phyloP scores from a whole-genome alignment of 2,113 vertebrate genomes.

The Nibea coibor region DNA sequence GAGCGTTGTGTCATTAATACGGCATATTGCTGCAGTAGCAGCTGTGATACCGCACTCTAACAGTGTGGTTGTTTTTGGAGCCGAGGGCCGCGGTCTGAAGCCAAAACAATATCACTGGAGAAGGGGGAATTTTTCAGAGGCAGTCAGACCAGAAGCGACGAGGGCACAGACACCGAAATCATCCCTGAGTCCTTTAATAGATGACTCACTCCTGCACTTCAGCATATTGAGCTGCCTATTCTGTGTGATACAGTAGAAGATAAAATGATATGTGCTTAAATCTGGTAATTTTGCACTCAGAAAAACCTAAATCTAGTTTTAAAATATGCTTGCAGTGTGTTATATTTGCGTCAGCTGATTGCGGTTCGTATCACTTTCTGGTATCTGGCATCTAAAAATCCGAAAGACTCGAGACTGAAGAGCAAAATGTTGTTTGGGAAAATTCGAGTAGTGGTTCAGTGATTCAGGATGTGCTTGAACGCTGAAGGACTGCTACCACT shows the following conservation, averaged over 20 bases:
- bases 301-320: neutral
- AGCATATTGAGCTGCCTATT: neutral
- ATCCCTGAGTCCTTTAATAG: constrained; percentile 20
- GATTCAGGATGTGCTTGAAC: constrained; percentile 36
- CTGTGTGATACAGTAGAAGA: neutral
- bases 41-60: constrained; percentile 2
- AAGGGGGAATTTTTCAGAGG: constrained; percentile 3
- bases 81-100: neutral
- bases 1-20: constrained; percentile 6
- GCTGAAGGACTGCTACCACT: constrained; percentile 1
- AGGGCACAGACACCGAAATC: constrained; percentile 31
- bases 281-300: neutral
- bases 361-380: constrained; percentile 1
- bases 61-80: constrained; percentile 15
- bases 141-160: constrained; percentile 9
- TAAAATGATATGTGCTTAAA: neutral
- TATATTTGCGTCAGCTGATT: neutral
- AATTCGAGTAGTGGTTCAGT: neutral
- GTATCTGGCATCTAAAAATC: neutral
- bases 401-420: neutral
- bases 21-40: constrained; percentile 7
- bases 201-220: constrained; percentile 32
- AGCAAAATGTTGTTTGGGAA: neutral
- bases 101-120: constrained; percentile 26
- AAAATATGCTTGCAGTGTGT: neutral